phyloP scores from a whole-genome alignment of 2,888 invertebrate species.

The Pardosa pseudoannulata region DNA sequence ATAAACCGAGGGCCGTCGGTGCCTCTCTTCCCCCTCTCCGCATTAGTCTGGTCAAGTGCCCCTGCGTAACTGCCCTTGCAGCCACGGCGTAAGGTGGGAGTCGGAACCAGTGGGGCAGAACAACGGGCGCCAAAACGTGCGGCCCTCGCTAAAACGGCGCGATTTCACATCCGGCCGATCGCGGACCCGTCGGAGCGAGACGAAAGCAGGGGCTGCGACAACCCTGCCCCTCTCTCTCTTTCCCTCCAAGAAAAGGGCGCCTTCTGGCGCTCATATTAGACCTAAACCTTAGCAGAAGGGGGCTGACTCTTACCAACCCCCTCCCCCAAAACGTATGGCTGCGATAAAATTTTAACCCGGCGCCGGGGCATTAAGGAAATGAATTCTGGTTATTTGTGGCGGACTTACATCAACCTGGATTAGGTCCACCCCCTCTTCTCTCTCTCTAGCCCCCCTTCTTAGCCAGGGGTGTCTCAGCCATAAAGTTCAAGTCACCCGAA shows the following conservation, averaged over 20 bases:
- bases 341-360: conserved; percentile 72
- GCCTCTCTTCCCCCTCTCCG: neutral
- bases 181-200: conserved; percentile 48
- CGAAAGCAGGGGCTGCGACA: conserved; percentile 47
- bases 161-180: conserved; percentile 71
- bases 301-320: conserved; percentile 38
- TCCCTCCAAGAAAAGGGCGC: conserved; percentile 42
- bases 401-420: conserved; percentile 71
- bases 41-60: conserved; percentile 72
- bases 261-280: conserved; percentile 67
- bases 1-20: conserved; percentile 30
- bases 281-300: conserved; percentile 43
- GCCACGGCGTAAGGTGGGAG: conserved; percentile 64
- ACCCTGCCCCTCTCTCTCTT: too few species aligned
- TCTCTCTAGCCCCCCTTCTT: neutral
- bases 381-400: conserved; percentile 72
- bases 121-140: conserved; percentile 72
- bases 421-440: conserved; percentile 48
- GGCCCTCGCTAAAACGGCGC: conserved; percentile 67
- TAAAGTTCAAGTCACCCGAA: conserved; percentile 63
- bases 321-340: conserved; percentile 66
- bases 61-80: conserved; percentile 66
- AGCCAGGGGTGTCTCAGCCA: conserved; percentile 53
- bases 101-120: conserved; percentile 68
- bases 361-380: conserved; percentile 67